Evolutionary conservation across 1,140 invertebrate species (phyloP).

Genomic region (Pogonomyrmex barbatus): DNA sequence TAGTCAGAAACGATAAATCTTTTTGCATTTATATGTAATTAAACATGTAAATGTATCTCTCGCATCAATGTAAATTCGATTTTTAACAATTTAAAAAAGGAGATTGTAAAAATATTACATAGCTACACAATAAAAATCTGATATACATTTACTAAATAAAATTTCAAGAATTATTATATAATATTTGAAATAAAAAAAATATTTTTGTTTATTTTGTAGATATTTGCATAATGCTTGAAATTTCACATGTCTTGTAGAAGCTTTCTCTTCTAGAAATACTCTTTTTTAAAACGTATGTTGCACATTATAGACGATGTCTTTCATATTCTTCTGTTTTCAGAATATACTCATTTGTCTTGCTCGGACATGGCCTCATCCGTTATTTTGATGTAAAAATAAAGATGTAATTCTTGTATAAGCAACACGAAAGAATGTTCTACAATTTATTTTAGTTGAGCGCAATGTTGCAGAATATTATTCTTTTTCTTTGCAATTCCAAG

Average conservation of each 20-base stretch:
- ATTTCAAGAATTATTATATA: background rate
- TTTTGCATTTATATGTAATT: background rate
- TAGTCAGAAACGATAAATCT: background rate
- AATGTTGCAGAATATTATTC: slow-evolving; percentile 10
- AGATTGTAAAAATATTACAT: background rate
- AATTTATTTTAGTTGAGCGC: slow-evolving; percentile 34
- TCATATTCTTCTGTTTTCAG: slow-evolving; percentile 2
- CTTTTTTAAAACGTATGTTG: background rate
- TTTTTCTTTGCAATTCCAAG: slow-evolving; percentile 4
- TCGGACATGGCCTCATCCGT: slow-evolving; percentile 35
- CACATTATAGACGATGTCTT: slow-evolving; percentile 23
- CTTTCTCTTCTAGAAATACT: background rate
- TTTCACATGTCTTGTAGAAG: background rate
- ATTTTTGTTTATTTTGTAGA: background rate
- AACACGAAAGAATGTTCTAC: slow-evolving; percentile 34
- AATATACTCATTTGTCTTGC: slow-evolving; percentile 45
- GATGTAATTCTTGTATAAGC: slow-evolving; percentile 24
- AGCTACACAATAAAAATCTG: background rate
- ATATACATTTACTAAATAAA: background rate
- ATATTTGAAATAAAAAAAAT: background rate
- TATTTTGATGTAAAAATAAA: slow-evolving; percentile 52
- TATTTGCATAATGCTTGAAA: background rate
- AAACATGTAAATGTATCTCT: background rate
- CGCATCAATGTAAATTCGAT: background rate
- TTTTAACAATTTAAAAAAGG: background rate